phyloP scores from a whole-genome alignment of 2,797 vertebrate genomes.

The Pterois miles region DNA sequence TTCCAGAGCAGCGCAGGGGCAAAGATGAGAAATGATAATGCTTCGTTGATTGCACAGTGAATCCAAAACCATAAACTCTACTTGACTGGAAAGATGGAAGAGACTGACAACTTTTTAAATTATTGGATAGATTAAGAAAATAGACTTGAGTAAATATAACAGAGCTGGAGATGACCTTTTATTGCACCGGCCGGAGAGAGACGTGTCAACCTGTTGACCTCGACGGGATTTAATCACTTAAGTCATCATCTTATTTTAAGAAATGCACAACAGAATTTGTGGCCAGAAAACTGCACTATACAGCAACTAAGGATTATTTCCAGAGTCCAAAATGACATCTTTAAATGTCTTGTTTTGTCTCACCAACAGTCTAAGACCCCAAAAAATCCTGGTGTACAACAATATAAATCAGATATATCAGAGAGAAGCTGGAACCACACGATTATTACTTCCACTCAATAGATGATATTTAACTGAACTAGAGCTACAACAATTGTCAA shows the following conservation, averaged over 20 bases:
- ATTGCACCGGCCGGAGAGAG: neutral
- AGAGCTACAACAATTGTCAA: neutral
- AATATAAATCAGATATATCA: no score
- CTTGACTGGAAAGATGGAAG: constrained; percentile 17
- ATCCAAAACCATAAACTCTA: constrained; percentile 30
- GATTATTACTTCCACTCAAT: neutral
- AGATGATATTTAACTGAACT: neutral
- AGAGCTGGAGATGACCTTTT: neutral
- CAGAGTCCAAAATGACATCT: neutral
- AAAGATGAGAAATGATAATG: constrained; percentile 63
- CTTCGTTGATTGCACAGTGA: constrained; percentile 53
- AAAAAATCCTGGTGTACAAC: no score
- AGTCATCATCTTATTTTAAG: neutral
- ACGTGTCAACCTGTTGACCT: neutral
- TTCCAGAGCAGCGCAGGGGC: constrained; percentile 31
- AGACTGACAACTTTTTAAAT: constrained; percentile 17
- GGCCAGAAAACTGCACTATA: neutral
- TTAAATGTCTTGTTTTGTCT: neutral
- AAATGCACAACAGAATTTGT: neutral
- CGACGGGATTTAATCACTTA: neutral
- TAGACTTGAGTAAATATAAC: neutral
- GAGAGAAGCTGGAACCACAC: neutral
- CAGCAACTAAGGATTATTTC: neutral
- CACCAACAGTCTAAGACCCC: no score
- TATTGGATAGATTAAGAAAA: constrained; percentile 18